Conservation (phyloP, 2,888 invertebrate species). For the Leptinotarsa haldemani region DNA sequence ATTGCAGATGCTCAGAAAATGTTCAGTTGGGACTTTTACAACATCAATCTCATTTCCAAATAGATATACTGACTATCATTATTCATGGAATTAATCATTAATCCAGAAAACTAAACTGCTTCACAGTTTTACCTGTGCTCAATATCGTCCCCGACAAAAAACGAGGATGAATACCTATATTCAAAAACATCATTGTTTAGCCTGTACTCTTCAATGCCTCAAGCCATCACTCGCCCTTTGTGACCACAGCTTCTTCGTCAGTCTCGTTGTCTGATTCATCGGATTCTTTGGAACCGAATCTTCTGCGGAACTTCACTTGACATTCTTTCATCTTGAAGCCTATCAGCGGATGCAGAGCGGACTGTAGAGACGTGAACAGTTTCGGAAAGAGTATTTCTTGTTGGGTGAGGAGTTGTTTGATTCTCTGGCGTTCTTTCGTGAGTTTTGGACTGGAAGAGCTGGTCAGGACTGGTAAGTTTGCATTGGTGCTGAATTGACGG, state of each 20-base stretch:
- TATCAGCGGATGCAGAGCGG: slow-evolving; percentile 79
- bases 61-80: not conserved
- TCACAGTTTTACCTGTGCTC: not conserved
- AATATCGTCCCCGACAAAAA: not conserved
- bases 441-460: slow-evolving; percentile 56
- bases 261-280: slow-evolving; percentile 73
- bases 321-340: slow-evolving; percentile 66
- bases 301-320: slow-evolving; percentile 70
- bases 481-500: slow-evolving; percentile 78
- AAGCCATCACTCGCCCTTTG: slow-evolving; percentile 62
- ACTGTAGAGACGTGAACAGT: slow-evolving; percentile 78
- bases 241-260: slow-evolving; percentile 74
- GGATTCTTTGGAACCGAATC: slow-evolving; percentile 71
- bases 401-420: slow-evolving; percentile 76
- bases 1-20: too few relatives aligned
- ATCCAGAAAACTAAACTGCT: slow-evolving; percentile 15
- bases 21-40: too few relatives aligned
- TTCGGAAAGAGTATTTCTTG: slow-evolving; percentile 83
- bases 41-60: not conserved
- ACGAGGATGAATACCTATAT: not conserved
- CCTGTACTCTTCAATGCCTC: slow-evolving; percentile 26
- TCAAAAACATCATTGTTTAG: slow-evolving; percentile 26
- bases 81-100: slow-evolving; percentile 26
- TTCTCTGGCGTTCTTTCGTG: slow-evolving; percentile 67
- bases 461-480: slow-evolving; percentile 74